Conservation (phyloP, 2,888 invertebrate species). For the Drosophila eohydei region DNA sequence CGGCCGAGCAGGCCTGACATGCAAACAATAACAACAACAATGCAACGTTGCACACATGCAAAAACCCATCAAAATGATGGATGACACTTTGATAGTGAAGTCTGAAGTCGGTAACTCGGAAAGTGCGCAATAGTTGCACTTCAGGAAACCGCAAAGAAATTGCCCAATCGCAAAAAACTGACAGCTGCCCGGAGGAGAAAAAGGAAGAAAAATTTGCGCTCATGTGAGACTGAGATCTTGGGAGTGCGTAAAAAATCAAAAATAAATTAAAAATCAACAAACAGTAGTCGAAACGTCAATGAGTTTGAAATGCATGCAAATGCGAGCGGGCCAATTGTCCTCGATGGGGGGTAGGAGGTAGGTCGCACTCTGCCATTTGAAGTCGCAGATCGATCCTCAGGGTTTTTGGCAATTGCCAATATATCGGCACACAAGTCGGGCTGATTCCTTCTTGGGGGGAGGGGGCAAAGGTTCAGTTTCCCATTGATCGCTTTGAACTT, state of each 20-base stretch:
- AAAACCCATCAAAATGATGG: conserved; percentile 83
- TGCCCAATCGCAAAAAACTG: conserved; percentile 48
- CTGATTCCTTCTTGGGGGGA: not conserved
- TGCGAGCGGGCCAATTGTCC: conserved; percentile 59
- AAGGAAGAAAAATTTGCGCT: conserved; percentile 25
- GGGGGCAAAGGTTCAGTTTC: conserved; percentile 14
- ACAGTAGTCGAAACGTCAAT: conserved; percentile 75
- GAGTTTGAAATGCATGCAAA: conserved; percentile 77
- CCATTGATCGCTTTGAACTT: conserved; percentile 34
- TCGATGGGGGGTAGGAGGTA: not conserved
- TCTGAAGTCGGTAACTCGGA: conserved; percentile 32
- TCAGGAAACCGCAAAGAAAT: conserved; percentile 67
- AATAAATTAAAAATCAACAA: conserved; percentile 82
- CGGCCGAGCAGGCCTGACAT: conserved; percentile 61
- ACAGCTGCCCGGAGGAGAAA: conserved; percentile 51
- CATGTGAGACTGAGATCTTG: conserved; percentile 39
- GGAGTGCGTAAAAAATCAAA: conserved; percentile 71
- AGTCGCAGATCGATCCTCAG: conserved; percentile 55
- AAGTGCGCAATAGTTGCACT: conserved; percentile 61
- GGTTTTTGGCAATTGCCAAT: conserved; percentile 50
- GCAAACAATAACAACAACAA: conserved; percentile 34
- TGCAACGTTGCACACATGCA: conserved; percentile 51
- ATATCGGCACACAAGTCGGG: conserved; percentile 40
- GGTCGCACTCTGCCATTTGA: conserved; percentile 36
- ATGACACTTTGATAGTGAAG: conserved; percentile 76